These are phyloP conservation scores for Gymnoscopelus braueri DNA, from an alignment of 2,797 vertebrate genomes.

Conservation along the genomic window DNA sequence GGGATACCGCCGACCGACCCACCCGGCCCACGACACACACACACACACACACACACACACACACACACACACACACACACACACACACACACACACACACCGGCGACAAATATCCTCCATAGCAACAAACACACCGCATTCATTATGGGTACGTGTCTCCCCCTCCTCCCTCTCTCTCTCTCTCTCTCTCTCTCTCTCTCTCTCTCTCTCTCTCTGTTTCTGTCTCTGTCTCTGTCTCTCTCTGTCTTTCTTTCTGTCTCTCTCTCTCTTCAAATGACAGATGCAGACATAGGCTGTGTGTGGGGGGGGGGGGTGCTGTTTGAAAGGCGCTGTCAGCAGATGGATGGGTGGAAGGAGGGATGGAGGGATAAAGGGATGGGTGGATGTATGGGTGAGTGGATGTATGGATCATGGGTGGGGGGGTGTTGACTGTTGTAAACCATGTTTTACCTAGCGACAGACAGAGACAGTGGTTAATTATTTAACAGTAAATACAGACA, in stretches of 20 bases:
- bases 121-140: slow-evolving; percentile 71
- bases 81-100: slow-evolving; percentile 13
- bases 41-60: background rate
- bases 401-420: too few species aligned
- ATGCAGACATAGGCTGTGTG: too few species aligned
- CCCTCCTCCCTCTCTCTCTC: background rate
- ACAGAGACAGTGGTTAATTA: background rate
- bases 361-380: slow-evolving; percentile 24
- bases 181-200: slow-evolving; percentile 16
- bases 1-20: background rate
- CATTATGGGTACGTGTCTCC: slow-evolving; percentile 64
- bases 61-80: slow-evolving; percentile 13
- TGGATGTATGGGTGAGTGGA: background rate
- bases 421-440: slow-evolving; percentile 1
- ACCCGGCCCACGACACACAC: slow-evolving; percentile 21
- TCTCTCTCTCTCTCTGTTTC: slow-evolving; percentile 25
- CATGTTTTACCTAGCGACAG: background rate
- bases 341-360: slow-evolving; percentile 18
- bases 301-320: slow-evolving; percentile 21
- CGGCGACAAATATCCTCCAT: slow-evolving; percentile 36
- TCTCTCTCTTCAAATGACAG: background rate
- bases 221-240: background rate
- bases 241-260: slow-evolving; percentile 12
- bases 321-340: background rate
- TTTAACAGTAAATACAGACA: background rate